Evolutionary conservation across 2,888 invertebrate genomes (phyloP), one percentile per base, ranked within the genome.

Genomic region (Orchestes rusci): DNA sequence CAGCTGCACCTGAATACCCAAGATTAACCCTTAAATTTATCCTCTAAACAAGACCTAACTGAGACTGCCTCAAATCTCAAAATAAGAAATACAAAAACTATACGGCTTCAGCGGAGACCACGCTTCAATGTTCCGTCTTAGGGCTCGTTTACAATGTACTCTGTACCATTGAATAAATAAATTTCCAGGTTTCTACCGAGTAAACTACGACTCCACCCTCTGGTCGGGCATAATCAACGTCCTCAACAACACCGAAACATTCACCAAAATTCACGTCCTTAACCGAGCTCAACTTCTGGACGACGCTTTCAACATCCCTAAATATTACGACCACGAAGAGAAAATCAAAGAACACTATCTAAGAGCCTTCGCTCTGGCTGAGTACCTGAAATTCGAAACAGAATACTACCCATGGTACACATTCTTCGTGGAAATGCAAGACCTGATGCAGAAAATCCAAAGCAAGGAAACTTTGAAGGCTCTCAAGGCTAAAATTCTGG

Each of bases 331-430:
- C 16, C 57, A 12, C 10, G 45, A 45, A 28, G 18, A 39, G 12
- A 16, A 45, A 12, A 16, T 23, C 5, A 39, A 19, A 7, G 5
- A 15, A 8, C 28, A 64, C 1, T 85, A 86, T 59, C 62, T 66
- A 0, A 65, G 73, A n/a, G 79, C 83, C 0, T 72, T 92, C 31
- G 70, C 74, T 12, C 71, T 86, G 16, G 70, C 82, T 0, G 71
- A 74, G 2, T 93, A 88, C 69, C 69, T 93, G 49, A 65, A 70
- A 39, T 67, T 73, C 7, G 86, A 87, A 64, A 73, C 66, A 0
- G 75, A 80, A 10, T 87, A 86, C 56, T 70, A 84, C n/a, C 88
- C 92, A 0, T 92, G 90, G 91, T 71, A 73, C 3, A 72, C 84
- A 1, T 83, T 83, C 16, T 71, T 75, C 33, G 70, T 61, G 27